Conservation (phyloP, 2,888 invertebrate species). For the Platerodrilus igneus region DNA sequence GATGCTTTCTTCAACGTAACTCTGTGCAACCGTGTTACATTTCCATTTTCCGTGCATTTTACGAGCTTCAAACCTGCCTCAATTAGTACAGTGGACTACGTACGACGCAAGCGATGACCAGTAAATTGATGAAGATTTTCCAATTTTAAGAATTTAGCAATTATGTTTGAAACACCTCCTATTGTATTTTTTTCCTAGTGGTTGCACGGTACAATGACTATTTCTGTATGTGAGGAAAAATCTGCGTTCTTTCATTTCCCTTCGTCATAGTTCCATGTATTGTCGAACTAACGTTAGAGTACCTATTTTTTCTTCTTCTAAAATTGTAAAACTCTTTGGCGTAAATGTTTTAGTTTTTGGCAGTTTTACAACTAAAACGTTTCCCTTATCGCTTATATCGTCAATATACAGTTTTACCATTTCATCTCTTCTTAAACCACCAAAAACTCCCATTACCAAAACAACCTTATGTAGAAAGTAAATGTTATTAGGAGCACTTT, state of each 20-base stretch:
- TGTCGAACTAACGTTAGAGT: conserved; percentile 13
- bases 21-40: too few species aligned
- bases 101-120: too few species aligned
- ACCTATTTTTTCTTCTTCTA: conserved; percentile 22
- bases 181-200: too few species aligned
- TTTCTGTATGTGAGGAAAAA: conserved; percentile 15
- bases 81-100: too few species aligned
- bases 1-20: too few species aligned
- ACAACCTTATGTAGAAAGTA: conserved; percentile 23
- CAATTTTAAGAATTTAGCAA: too few species aligned
- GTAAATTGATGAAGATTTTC: too few species aligned
- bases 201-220: conserved; percentile 6
- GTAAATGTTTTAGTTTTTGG: conserved; percentile 15
- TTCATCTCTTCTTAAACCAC: conserved; percentile 23
- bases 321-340: conserved; percentile 24
- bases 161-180: too few species aligned
- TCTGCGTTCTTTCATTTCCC: conserved; percentile 4
- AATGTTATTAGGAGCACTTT: conserved; percentile 23
- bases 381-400: conserved; percentile 23
- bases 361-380: conserved; percentile 21
- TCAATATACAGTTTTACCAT: conserved; percentile 19
- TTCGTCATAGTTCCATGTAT: conserved; percentile 10
- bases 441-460: conserved; percentile 24
- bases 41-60: too few species aligned
- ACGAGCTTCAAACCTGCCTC: too few species aligned